phyloP scores from a whole-genome alignment of 2,888 invertebrate genomes.

The Oscheius myriophilus region DNA sequence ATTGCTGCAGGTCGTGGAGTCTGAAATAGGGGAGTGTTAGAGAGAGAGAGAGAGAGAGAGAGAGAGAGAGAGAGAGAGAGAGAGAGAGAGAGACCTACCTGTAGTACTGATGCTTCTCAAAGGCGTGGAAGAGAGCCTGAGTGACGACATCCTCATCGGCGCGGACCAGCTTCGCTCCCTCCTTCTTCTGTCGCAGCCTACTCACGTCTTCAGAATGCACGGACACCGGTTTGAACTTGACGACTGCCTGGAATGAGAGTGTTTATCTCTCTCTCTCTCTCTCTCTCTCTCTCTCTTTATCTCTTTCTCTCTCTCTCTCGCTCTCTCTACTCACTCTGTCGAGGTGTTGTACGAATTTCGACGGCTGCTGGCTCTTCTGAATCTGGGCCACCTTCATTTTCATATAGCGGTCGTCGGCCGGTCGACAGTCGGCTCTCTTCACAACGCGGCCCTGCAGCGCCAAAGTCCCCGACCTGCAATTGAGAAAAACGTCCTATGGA shows the following conservation, averaged over 20 bases:
- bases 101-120: constrained; percentile 99
- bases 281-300: constrained; percentile 48
- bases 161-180: constrained; percentile 50
- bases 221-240: constrained; percentile 69
- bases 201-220: constrained; percentile 61
- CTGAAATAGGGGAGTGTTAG: constrained; percentile 37
- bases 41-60: constrained; percentile 49
- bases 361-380: constrained; percentile 64
- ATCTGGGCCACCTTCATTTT: constrained; percentile 67
- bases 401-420: constrained; percentile 63
- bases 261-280: not conserved
- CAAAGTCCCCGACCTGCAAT: constrained; percentile 56
- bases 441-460: constrained; percentile 64
- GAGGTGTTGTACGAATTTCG: constrained; percentile 59
- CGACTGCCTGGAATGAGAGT: constrained; percentile 50
- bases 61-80: constrained; percentile 76
- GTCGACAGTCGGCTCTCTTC: constrained; percentile 67
- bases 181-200: constrained; percentile 63
- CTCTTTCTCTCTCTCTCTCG: not conserved
- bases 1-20: constrained; percentile 63
- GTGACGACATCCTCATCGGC: constrained; percentile 94
- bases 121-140: constrained; percentile 95
- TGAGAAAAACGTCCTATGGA: constrained; percentile 15
- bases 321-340: constrained; percentile 60
- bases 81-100: constrained; percentile 84